These are phyloP conservation scores for Brachystomella parvula DNA, from an alignment of 1,140 invertebrate genomes.

Conservation along the genomic window DNA sequence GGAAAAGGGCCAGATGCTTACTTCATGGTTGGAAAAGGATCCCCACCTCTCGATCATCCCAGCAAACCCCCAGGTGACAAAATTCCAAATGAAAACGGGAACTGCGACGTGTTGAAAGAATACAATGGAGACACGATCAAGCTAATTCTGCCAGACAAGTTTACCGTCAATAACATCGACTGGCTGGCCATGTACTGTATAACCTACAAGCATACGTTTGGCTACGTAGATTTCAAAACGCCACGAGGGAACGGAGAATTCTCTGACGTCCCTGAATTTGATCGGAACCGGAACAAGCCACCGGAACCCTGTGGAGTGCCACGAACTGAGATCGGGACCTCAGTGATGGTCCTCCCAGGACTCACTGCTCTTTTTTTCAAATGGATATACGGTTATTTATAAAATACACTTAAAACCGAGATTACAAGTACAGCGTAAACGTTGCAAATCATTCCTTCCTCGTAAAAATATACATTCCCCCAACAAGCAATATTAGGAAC, in stretches of 20 bases:
- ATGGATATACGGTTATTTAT: too few species aligned
- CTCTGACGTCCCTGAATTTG: too few species aligned
- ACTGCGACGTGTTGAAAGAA: not conserved
- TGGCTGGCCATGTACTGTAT: not conserved
- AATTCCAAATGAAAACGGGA: conserved; percentile 1
- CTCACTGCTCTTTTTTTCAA: too few species aligned
- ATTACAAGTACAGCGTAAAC: too few species aligned
- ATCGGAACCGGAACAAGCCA: not conserved
- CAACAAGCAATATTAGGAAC: too few species aligned
- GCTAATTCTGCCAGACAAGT: not conserved
- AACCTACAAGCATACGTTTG: not conserved
- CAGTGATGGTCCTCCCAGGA: too few species aligned
- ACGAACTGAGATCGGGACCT: too few species aligned
- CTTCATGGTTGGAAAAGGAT: not conserved
- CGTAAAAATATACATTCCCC: too few species aligned
- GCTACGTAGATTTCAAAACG: not conserved
- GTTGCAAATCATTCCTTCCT: too few species aligned
- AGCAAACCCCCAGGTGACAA: not conserved
- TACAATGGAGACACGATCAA: not conserved
- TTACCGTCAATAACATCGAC: not conserved
- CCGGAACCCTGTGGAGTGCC: too few species aligned
- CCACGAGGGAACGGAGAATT: not conserved
- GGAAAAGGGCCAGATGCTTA: conserved; percentile 6
- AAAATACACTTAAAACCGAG: too few species aligned
- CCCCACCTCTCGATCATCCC: not conserved